These are phyloP conservation scores for Ylistrum balloti DNA, from an alignment of 1,140 invertebrate genomes.

Conservation along the genomic window DNA sequence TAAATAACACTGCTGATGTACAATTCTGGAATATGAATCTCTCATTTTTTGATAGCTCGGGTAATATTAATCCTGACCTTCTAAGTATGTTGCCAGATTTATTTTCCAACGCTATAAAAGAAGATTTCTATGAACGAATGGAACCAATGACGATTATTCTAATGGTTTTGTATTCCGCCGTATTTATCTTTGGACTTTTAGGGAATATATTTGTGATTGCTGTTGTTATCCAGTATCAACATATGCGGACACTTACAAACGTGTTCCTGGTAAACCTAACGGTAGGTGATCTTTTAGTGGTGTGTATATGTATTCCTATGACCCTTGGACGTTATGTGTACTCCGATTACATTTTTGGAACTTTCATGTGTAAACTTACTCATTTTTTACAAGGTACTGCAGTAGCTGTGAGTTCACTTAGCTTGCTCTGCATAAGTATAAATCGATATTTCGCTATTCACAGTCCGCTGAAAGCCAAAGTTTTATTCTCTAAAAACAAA, in stretches of 20 bases:
- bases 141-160: conserved; percentile 67
- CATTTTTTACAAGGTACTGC: conserved; percentile 76
- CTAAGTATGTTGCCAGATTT: neutral
- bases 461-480: conserved; percentile 70
- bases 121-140: conserved; percentile 56
- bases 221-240: conserved; percentile 71
- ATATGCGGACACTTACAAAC: conserved; percentile 90
- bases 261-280: conserved; percentile 92
- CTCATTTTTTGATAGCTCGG: neutral
- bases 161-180: conserved; percentile 85
- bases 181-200: conserved; percentile 92
- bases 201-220: conserved; percentile 93
- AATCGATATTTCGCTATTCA: conserved; percentile 78
- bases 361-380: conserved; percentile 85
- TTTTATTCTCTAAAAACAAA: conserved; percentile 68
- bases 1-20: neutral
- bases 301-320: conserved; percentile 91
- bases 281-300: conserved; percentile 90
- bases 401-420: conserved; percentile 78
- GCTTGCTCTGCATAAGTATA: conserved; percentile 78
- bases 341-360: conserved; percentile 93
- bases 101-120: conserved; percentile 44
- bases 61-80: neutral
- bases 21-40: neutral
- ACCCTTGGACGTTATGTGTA: conserved; percentile 92